These are phyloP conservation scores for Mirounga angustirostris DNA, from an alignment of 2,113 vertebrate genomes.

Conservation along the genomic window DNA sequence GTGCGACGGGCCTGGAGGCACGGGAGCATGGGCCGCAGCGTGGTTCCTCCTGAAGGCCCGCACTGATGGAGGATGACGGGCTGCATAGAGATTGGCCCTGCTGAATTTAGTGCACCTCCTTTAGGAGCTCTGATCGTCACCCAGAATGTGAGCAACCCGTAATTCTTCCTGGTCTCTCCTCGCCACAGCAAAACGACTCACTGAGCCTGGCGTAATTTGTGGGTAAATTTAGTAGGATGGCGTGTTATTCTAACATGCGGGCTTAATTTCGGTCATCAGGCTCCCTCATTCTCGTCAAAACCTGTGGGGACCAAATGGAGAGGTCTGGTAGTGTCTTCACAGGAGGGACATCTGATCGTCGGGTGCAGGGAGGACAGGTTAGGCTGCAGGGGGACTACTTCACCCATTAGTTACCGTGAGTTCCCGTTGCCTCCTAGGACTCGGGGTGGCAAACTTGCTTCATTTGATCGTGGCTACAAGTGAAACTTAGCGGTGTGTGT, in stretches of 20 bases:
- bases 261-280: neutral
- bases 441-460: neutral
- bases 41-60: neutral
- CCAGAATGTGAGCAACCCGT: neutral
- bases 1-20: rapidly evolving
- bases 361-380: neutral
- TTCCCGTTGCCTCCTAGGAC: neutral
- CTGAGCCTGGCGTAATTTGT: neutral
- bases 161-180: neutral
- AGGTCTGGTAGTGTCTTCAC: neutral
- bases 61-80: neutral
- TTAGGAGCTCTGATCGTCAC: neutral
- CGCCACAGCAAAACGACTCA: rapidly evolving
- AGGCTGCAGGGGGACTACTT: no score
- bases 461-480: no score
- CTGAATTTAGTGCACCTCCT: neutral
- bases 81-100: no score
- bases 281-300: neutral
- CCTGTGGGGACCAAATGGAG: no score
- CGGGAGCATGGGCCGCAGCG: neutral
- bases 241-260: rapidly evolving
- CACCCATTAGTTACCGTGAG: neutral
- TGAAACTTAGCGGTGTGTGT: neutral
- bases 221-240: rapidly evolving
- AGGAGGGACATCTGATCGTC: rapidly evolving